Evolutionary conservation across 2,113 vertebrate species (phyloP).

Genomic region (Alaudala cheleensis): DNA sequence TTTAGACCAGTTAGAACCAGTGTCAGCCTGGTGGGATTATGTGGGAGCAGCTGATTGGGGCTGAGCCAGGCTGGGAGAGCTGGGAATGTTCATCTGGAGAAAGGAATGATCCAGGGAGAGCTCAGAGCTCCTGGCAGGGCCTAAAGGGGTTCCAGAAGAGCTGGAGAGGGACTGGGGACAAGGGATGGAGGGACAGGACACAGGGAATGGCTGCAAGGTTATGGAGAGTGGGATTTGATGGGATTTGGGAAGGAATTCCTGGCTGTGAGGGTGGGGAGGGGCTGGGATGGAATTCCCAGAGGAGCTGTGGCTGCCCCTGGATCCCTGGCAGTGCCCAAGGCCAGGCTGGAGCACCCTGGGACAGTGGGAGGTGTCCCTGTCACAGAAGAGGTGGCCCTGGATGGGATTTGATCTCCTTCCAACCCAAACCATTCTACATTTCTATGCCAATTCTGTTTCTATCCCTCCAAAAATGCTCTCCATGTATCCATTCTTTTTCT

Average conservation of each 20-base stretch:
- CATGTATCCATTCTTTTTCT: background rate
- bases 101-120: background rate
- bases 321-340: background rate
- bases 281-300: background rate
- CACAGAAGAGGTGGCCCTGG: background rate
- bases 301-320: background rate
- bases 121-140: background rate
- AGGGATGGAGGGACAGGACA: background rate
- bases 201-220: background rate
- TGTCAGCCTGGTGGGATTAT: background rate
- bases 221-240: background rate
- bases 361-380: background rate
- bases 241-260: background rate
- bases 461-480: background rate
- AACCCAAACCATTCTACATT: background rate
- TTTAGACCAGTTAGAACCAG: background rate
- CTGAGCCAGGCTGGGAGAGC: background rate
- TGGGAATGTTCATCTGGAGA: background rate
- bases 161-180: background rate
- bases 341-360: fast-evolving
- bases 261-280: fast-evolving
- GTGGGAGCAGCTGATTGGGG: background rate
- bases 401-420: fast-evolving
- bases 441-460: background rate
- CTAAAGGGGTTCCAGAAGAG: background rate